Percentiles rank a stretch among this genome's conserved stretches.
Conservation (phyloP, 1,140 invertebrate species). For the honey bee (Apis mellifera) region Amel_HAv3.1 CM009945.2:1143001-1143500, state of each 20-base stretch:
- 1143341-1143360: constrained; percentile 31
- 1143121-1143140: too few species aligned
- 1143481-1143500: constrained; percentile 11
- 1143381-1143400: neutral
- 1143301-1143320: constrained; percentile 50
- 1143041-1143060: too few species aligned
- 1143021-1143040: too few species aligned
- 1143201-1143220: neutral
- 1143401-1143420: constrained; percentile 14
- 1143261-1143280: constrained; percentile 34
- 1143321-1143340: constrained; percentile 23
- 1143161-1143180: neutral
- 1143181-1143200: neutral
- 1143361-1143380: constrained; percentile 46
- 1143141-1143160: neutral
- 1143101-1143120: too few species aligned
- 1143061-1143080: too few species aligned
- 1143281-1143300: constrained; percentile 52
- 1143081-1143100: too few species aligned
- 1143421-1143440: neutral
- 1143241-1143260: constrained; percentile 54
- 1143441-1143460: constrained; percentile 17
- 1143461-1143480: too few species aligned
- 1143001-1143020: too few species aligned
- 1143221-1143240: neutral